phyloP scores from a whole-genome alignment of 2,797 vertebrate species.

The Enteromius argenteus region DNA sequence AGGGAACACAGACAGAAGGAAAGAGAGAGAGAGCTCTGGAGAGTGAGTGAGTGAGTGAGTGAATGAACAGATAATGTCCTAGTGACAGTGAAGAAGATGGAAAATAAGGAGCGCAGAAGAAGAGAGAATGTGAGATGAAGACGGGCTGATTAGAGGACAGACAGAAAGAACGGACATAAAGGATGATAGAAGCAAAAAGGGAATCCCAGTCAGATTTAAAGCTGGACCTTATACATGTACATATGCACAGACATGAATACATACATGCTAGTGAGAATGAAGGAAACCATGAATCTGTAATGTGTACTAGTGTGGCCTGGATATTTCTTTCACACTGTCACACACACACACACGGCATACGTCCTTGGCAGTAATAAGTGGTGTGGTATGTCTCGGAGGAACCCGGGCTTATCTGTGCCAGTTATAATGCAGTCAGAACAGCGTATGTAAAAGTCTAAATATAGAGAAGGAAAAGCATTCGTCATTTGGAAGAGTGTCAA shows the following conservation, averaged over 20 bases:
- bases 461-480: slow-evolving; percentile 58
- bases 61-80: slow-evolving; percentile 10
- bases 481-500: slow-evolving; percentile 52
- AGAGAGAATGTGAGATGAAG: slow-evolving; percentile 17
- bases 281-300: slow-evolving; percentile 38
- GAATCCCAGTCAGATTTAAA: background rate
- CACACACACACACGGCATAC: slow-evolving; percentile 15
- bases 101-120: background rate
- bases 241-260: slow-evolving; percentile 1
- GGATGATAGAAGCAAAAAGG: slow-evolving; percentile 5
- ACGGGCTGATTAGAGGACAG: slow-evolving; percentile 11
- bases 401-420: slow-evolving; percentile 50
- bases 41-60: background rate
- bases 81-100: slow-evolving; percentile 14
- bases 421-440: slow-evolving; percentile 55
- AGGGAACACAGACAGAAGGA: slow-evolving; percentile 38
- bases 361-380: slow-evolving; percentile 53
- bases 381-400: slow-evolving; percentile 50
- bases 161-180: background rate
- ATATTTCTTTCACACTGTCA: slow-evolving; percentile 39
- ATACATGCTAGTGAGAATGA: background rate
- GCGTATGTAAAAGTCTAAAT: slow-evolving; percentile 59
- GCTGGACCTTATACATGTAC: background rate
- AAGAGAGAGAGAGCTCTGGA: background rate
- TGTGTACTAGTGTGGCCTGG: slow-evolving; percentile 33